Evolutionary conservation across 2,113 vertebrate genomes (phyloP).

Genomic region (Donacobius atricapilla): DNA sequence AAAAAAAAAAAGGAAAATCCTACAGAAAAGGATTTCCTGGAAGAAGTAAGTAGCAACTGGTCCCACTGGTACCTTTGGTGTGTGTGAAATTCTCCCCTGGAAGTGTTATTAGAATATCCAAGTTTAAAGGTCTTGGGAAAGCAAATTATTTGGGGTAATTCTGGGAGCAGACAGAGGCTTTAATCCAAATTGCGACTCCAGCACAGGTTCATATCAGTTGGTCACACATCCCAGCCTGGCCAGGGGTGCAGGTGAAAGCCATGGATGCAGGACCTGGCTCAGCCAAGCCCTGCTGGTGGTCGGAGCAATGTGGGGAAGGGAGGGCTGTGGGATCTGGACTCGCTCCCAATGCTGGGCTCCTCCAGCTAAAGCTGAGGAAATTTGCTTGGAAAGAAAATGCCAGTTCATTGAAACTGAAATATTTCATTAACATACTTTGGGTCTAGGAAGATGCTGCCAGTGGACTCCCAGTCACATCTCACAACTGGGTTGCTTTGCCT

Average conservation of each 20-base stretch:
- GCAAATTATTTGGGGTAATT: neutral
- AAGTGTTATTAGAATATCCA: neutral
- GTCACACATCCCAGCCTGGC: neutral
- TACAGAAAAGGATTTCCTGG: neutral
- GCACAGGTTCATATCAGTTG: neutral
- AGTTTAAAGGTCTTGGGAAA: neutral
- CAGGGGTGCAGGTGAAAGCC: neutral
- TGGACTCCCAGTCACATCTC: neutral
- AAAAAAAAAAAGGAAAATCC: neutral
- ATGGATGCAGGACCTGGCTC: neutral
- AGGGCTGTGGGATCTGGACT: neutral
- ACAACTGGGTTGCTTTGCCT: too few relatives aligned
- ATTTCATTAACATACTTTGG: neutral
- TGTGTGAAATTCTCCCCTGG: neutral
- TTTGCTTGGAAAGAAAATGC: neutral
- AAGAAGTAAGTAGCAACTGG: neutral
- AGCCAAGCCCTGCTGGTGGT: neutral
- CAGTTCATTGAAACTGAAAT: neutral
- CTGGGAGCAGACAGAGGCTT: neutral
- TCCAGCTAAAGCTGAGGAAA: neutral
- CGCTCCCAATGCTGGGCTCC: neutral
- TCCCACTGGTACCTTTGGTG: neutral
- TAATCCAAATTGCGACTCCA: neutral
- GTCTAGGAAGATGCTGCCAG: neutral
- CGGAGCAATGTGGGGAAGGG: fast-evolving